A percentile compares a stretch with the other conserved stretches of the same genome.
phyloP scores from a whole-genome alignment of 2,888 invertebrate genomes.

The Hybos culiciformis region DNA sequence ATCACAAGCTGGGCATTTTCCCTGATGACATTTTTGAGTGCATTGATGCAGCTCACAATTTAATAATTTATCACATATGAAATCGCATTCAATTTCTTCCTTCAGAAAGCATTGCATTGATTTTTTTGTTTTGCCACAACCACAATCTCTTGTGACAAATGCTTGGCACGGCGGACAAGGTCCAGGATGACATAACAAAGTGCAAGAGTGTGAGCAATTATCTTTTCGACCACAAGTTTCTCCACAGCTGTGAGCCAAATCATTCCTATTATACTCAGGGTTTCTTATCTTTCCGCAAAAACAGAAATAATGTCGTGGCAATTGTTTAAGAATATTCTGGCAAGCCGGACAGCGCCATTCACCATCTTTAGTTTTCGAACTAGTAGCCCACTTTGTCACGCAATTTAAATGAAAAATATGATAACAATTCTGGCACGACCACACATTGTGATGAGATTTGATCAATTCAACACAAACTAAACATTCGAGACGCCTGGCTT shows the following conservation, averaged over 20 bases:
- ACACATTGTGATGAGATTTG: conserved; percentile 63
- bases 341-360: conserved; percentile 98
- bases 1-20: conserved; percentile 58
- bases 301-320: conserved; percentile 74
- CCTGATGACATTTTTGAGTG: conserved; percentile 59
- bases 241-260: conserved; percentile 85
- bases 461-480: conserved; percentile 87
- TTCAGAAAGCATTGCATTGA: conserved; percentile 60
- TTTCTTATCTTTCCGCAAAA: conserved; percentile 73
- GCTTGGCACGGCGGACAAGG: conserved; percentile 84
- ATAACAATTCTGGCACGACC: conserved; percentile 86
- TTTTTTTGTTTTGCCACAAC: conserved; percentile 59
- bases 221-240: conserved; percentile 56
- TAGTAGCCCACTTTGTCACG: conserved; percentile 80
- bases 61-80: conserved; percentile 55
- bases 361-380: conserved; percentile 62
- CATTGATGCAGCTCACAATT: conserved; percentile 71
- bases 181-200: conserved; percentile 81
- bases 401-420: conserved; percentile 87
- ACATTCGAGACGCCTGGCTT: conserved; percentile 74
- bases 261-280: conserved; percentile 62
- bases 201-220: conserved; percentile 53
- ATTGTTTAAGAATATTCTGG: conserved; percentile 59
- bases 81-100: conserved; percentile 56
- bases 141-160: conserved; percentile 56